Conservation (phyloP, 2,797 vertebrate species). For the Sandelia bainsii region DNA sequence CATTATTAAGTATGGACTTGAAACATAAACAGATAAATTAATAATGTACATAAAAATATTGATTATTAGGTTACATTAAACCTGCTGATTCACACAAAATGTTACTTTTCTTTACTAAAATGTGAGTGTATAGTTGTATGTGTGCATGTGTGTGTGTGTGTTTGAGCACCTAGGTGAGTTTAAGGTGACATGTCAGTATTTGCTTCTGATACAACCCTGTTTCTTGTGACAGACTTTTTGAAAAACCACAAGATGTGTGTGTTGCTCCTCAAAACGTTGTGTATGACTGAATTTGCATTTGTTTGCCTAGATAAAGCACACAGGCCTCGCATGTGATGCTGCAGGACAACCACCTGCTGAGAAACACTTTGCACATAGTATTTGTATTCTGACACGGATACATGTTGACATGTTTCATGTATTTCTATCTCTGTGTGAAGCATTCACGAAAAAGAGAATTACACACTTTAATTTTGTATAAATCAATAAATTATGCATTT, state of each 20-base stretch:
- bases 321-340: conserved; percentile 83
- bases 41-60: conserved; percentile 81
- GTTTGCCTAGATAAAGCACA: conserved; percentile 85
- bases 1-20: conserved; percentile 68
- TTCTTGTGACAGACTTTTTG: conserved; percentile 74
- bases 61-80: conserved; percentile 62
- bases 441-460: conserved; percentile 82
- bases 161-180: conserved; percentile 41
- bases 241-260: conserved; percentile 56
- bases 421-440: conserved; percentile 83
- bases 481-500: conserved; percentile 86
- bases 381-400: conserved; percentile 79
- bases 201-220: conserved; percentile 62
- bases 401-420: conserved; percentile 79
- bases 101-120: conserved; percentile 72
- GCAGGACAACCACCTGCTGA: conserved; percentile 80
- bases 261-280: conserved; percentile 52
- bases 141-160: conserved; percentile 35
- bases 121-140: conserved; percentile 59
- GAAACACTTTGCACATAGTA: conserved; percentile 84
- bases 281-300: conserved; percentile 76
- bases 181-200: conserved; percentile 58
- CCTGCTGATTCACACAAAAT: conserved; percentile 65
- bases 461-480: conserved; percentile 87
- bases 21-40: conserved; percentile 68